phyloP scores from a whole-genome alignment of 2,113 vertebrate species.

The Phoenicopterus ruber region DNA sequence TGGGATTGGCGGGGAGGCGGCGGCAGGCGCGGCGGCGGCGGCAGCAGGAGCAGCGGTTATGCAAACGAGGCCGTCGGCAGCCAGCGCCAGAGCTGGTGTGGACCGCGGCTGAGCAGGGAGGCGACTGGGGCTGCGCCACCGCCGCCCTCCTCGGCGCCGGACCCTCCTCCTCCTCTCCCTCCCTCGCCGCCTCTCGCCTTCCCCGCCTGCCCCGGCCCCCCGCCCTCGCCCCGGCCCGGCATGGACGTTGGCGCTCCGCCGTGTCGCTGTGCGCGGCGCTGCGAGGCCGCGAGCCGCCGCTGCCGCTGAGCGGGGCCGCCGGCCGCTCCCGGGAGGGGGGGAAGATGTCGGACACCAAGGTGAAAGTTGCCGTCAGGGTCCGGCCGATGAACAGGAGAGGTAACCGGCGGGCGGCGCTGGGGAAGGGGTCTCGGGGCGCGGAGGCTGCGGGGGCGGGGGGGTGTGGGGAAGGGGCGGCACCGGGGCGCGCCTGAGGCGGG shows the following conservation, averaged over 20 bases:
- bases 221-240: conserved; percentile 33
- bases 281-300: conserved; percentile 21
- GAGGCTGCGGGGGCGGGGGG: neutral
- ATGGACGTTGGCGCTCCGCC: conserved; percentile 64
- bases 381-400: conserved; percentile 96
- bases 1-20: conserved; percentile 66
- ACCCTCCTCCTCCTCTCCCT: neutral
- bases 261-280: conserved; percentile 44
- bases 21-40: neutral
- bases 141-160: neutral
- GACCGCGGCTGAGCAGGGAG: conserved; percentile 2
- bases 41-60: neutral
- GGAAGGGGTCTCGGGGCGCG: neutral
- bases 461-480: neutral
- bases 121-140: conserved; percentile 5
- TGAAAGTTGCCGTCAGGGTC: conserved; percentile 96
- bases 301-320: conserved; percentile 12
- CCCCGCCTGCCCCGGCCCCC: conserved; percentile 1
- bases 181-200: neutral
- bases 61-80: conserved; percentile 23
- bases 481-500: neutral
- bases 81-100: neutral
- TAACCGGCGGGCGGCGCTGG: conserved; percentile 61
- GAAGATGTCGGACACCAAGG: conserved; percentile 97
- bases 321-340: neutral